phyloP scores from a whole-genome alignment of 92 coral and sea anemone genomes.

The Epizoanthus rinbou region DNA sequence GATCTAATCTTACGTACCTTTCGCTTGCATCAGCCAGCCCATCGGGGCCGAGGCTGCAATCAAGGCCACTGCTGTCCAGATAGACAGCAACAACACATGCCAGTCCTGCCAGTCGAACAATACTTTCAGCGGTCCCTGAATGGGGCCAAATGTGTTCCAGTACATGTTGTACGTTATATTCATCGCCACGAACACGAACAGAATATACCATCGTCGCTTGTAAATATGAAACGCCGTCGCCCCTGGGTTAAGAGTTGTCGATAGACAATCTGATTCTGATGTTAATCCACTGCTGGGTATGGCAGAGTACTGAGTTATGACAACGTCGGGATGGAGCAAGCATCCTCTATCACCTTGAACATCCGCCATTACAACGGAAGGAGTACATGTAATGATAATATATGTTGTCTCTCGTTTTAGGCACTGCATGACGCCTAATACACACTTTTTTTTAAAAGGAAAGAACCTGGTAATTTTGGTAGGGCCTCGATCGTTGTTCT shows the following conservation, averaged over 20 bases:
- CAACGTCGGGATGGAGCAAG: too few relatives aligned
- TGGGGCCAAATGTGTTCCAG: conserved; percentile 82
- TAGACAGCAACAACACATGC: conserved; percentile 61
- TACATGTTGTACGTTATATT: conserved; percentile 58
- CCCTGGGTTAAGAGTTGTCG: not conserved
- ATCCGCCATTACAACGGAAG: too few relatives aligned
- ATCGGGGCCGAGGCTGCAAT: conserved; percentile 52
- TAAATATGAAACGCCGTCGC: conserved; percentile 34
- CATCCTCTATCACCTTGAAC: too few relatives aligned
- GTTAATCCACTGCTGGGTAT: not conserved
- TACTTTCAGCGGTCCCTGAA: conserved; percentile 64
- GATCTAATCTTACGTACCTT: conserved; percentile 43
- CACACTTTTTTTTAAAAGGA: too few relatives aligned
- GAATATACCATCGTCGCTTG: conserved; percentile 74
- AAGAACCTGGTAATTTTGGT: too few relatives aligned
- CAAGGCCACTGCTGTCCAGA: conserved; percentile 56
- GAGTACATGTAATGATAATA: too few relatives aligned
- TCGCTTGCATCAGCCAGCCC: conserved; percentile 75
- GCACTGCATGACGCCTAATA: too few relatives aligned
- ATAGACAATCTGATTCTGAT: not conserved
- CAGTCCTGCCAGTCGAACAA: conserved; percentile 68
- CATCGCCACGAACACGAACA: conserved; percentile 56
- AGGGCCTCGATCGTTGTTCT: too few relatives aligned
- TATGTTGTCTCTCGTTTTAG: too few relatives aligned
- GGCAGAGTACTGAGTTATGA: too few relatives aligned